Percentiles rank a stretch among this genome's conserved stretches.
Conservation (phyloP, 2,888 invertebrate genomes). For the Iphiclides podalirius region DNA sequence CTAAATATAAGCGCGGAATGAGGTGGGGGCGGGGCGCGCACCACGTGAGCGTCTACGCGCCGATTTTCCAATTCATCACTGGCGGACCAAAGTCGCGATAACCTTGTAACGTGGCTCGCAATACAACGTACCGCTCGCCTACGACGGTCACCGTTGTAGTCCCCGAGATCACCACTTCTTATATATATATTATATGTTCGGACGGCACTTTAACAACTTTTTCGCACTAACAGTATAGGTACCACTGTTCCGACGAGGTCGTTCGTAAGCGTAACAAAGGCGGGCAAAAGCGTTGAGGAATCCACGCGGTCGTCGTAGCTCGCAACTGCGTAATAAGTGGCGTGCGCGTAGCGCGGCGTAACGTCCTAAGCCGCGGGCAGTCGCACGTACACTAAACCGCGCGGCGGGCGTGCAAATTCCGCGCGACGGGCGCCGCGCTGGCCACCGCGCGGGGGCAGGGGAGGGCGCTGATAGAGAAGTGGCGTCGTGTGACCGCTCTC, state of each 20-base stretch:
- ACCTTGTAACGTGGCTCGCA: conserved; percentile 78
- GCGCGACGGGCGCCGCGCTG: conserved; percentile 61
- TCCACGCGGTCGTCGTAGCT: conserved; percentile 71
- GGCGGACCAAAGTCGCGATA: conserved; percentile 73
- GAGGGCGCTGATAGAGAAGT: conserved; percentile 61
- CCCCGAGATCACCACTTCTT: conserved; percentile 42
- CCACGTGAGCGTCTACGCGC: conserved; percentile 80
- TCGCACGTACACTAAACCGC: conserved; percentile 72
- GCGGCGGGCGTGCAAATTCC: conserved; percentile 68
- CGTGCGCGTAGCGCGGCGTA: conserved; percentile 50
- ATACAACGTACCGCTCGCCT: conserved; percentile 58
- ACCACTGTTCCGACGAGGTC: conserved; percentile 48
- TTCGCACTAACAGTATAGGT: conserved; percentile 67
- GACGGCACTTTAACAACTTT: conserved; percentile 60
- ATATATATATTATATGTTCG: conserved; percentile 54
- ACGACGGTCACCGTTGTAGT: conserved; percentile 53
- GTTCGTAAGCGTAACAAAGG: conserved; percentile 23
- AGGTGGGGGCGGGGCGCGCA: conserved; percentile 75
- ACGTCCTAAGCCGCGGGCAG: conserved; percentile 66
- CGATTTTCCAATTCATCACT: conserved; percentile 80
- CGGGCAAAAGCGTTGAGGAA: conserved; percentile 42
- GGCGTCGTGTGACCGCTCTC: conserved; percentile 59
- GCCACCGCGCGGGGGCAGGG: conserved; percentile 44
- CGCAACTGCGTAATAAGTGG: conserved; percentile 76
- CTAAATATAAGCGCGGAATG: conserved; percentile 75